A percentile compares a stretch with the other conserved stretches of the same genome.
phyloP scores from a whole-genome alignment of 2,113 vertebrate genomes.

The Sylvilagus bachmani region DNA sequence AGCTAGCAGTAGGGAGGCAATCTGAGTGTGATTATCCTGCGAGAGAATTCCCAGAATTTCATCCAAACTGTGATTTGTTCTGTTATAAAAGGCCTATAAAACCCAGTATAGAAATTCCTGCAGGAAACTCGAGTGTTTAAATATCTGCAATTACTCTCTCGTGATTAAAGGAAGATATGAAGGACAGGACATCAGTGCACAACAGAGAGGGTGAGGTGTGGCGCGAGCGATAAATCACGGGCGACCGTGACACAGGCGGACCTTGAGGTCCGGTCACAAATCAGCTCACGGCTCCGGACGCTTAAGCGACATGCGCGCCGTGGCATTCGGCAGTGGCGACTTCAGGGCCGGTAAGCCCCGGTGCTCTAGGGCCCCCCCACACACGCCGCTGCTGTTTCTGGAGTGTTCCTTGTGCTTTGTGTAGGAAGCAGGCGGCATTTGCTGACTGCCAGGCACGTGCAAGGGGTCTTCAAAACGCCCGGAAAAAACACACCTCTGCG shows the following conservation, averaged over 20 bases:
- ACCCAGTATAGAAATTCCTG: slow-evolving; percentile 88
- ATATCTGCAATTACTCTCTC: slow-evolving; percentile 86
- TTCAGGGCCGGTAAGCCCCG: not conserved
- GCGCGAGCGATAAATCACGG: not conserved
- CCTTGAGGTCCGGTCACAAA: not conserved
- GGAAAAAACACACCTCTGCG: no score
- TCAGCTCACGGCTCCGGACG: not conserved
- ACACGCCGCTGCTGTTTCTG: accelerated
- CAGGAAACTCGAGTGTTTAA: slow-evolving; percentile 87
- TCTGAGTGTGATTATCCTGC: slow-evolving; percentile 87
- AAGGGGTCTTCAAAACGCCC: no score
- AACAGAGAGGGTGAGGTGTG: slow-evolving; percentile 47
- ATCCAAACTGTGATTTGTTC: slow-evolving; percentile 89
- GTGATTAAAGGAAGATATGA: slow-evolving; percentile 85
- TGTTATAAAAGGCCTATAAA: slow-evolving; percentile 90
- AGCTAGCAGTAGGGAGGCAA: slow-evolving; percentile 89
- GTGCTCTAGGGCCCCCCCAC: accelerated
- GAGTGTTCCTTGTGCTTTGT: not conserved
- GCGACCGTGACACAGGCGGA: not conserved
- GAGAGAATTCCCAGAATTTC: slow-evolving; percentile 90
- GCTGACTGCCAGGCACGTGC: accelerated
- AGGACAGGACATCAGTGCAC: slow-evolving; percentile 72
- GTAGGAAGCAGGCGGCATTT: not conserved
- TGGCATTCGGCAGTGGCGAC: not conserved
- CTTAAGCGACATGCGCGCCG: not conserved